Evolutionary conservation across 2,888 invertebrate species (phyloP), one percentile per base, ranked within the genome.

Genomic region (Parnassius mnemosyne): DNA sequence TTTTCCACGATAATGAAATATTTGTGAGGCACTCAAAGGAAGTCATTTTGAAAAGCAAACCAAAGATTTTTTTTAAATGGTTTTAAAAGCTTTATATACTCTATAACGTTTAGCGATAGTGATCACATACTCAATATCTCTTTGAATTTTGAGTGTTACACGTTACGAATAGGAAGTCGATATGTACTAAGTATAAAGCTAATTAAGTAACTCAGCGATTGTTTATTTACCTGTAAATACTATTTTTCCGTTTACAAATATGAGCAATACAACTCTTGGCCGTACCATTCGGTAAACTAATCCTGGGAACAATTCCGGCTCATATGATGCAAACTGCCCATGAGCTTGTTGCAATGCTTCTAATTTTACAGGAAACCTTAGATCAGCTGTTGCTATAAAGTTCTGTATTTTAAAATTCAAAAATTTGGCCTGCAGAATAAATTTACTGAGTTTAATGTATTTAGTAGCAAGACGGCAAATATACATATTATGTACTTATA

Each of bases 161-260:
- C 20, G 20, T 20, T 20, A 20, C 20, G 20, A 20, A 20, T 2
- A 20, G 20, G 20, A 20, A 20, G 20, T 20, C 20, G 34, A 5
- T 7, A 34, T 7, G 7, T 34, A 34, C 34, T 34, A 34, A 34
- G 7, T 34, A 34, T 34, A 34, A 34, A 34, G 34, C 34, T 34
- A 47, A n/a, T 47, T 46, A 16, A 49, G 51, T 12, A 9, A 16
- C 51, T 11, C 13, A 42, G 1, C 7, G 11, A 47, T 61, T 11
- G 16, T 13, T 41, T 41, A 7, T 52, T 52, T 52, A 90, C 94
- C 94, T 77, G 99, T 99, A 67, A 99, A 95, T 1, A 99, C 99
- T 70, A 99, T 95, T 93, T 99, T 99, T 61, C 99, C 99, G 84
- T 99, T 99, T 1, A 99, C 99, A 92, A 99, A 99, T 83, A 99